A percentile compares a stretch with the other conserved stretches of the same genome.
Evolutionary conservation across 2,113 vertebrate species (phyloP).

Genomic region (Odontesthes bonariensis): DNA sequence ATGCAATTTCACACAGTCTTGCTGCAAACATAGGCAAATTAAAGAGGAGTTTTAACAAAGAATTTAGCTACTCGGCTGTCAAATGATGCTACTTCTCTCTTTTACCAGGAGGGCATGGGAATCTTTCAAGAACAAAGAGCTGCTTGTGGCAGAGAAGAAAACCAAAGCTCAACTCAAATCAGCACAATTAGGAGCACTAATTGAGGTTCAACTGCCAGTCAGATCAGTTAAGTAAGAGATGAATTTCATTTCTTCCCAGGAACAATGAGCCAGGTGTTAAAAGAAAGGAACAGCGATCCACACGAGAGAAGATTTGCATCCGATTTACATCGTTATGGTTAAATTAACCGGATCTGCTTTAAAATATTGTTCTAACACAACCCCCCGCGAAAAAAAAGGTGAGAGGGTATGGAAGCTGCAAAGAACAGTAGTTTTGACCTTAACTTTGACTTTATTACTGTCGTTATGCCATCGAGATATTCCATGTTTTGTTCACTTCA

Average conservation of each 20-base stretch:
- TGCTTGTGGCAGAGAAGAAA: slow-evolving; percentile 33
- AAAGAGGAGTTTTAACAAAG: slow-evolving; percentile 72
- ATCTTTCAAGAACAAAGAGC: slow-evolving; percentile 68
- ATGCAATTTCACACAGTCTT: slow-evolving; percentile 57
- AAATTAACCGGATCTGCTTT: too few relatives aligned
- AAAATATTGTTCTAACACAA: too few relatives aligned
- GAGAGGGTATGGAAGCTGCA: too few relatives aligned
- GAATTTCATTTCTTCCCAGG: slow-evolving; percentile 36
- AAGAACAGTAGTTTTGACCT: too few relatives aligned
- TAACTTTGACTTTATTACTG: too few relatives aligned
- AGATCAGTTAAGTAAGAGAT: slow-evolving; percentile 42
- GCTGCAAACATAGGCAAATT: slow-evolving; percentile 69
- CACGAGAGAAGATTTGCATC: slow-evolving; percentile 40
- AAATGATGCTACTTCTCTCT: slow-evolving; percentile 59
- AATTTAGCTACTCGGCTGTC: slow-evolving; percentile 61
- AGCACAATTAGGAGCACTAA: slow-evolving; percentile 54
- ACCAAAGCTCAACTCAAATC: slow-evolving; percentile 60
- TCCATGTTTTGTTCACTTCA: too few relatives aligned
- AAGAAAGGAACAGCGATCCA: slow-evolving; percentile 15
- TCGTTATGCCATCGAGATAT: too few relatives aligned
- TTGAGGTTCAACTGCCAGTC: slow-evolving; percentile 45
- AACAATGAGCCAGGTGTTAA: slow-evolving; percentile 36
- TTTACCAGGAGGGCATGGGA: slow-evolving; percentile 71
- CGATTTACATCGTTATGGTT: slow-evolving; percentile 11
- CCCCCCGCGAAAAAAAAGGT: too few relatives aligned